These are phyloP conservation scores for Drosophila flavopinicola DNA, from an alignment of 2,888 invertebrate species.

Conservation along the genomic window DNA sequence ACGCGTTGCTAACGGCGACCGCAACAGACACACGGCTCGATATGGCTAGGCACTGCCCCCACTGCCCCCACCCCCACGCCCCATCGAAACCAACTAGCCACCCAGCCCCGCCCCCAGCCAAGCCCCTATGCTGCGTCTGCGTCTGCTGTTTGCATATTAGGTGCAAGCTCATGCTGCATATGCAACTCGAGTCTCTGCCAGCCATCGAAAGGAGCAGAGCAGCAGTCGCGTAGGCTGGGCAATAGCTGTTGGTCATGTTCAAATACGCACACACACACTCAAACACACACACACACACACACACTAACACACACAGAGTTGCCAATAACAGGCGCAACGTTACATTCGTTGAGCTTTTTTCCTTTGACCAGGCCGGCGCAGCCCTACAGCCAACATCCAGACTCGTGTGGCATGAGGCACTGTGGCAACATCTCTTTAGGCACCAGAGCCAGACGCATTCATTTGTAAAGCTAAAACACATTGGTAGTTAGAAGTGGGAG, in stretches of 20 bases:
- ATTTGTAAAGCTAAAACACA: conserved; percentile 71
- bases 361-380: conserved; percentile 70
- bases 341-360: conserved; percentile 69
- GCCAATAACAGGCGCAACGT: conserved; percentile 76
- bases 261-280: conserved; percentile 44
- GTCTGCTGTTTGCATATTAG: conserved; percentile 59
- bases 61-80: too few species aligned
- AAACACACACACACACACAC: conserved; percentile 10
- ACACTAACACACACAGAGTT: conserved; percentile 50
- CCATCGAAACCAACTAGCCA: too few species aligned
- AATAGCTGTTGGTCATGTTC: conserved; percentile 77
- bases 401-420: conserved; percentile 23
- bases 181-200: conserved; percentile 74
- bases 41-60: conserved; percentile 59
- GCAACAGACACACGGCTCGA: conserved; percentile 76
- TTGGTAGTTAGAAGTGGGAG: conserved; percentile 7
- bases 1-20: conserved; percentile 79
- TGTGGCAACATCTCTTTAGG: conserved; percentile 51
- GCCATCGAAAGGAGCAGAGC: conserved; percentile 57
- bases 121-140: conserved; percentile 6
- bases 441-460: conserved; percentile 72
- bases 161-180: conserved; percentile 62
- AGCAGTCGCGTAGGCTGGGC: conserved; percentile 45
- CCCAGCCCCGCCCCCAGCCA: neutral
- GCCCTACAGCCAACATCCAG: conserved; percentile 40